phyloP scores from a whole-genome alignment of 2,797 vertebrate species.

The Trematomus bernacchii region DNA sequence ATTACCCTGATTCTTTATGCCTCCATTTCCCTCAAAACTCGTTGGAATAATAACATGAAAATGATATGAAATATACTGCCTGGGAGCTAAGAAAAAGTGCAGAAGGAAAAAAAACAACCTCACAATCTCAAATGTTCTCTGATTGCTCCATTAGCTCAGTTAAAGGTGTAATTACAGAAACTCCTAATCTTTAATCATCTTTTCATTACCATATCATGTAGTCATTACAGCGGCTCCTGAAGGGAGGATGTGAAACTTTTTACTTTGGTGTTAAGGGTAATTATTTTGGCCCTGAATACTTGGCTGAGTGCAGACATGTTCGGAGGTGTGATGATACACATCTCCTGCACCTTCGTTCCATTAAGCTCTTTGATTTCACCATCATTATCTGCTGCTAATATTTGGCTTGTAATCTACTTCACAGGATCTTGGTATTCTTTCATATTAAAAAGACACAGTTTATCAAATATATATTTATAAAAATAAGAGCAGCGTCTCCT shows the following conservation, averaged over 20 bases:
- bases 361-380: constrained; percentile 63
- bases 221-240: constrained; percentile 74
- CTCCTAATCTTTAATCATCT: constrained; percentile 85
- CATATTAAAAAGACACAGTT: constrained; percentile 3
- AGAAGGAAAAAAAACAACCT: constrained; percentile 25
- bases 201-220: constrained; percentile 83
- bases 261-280: constrained; percentile 73
- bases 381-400: constrained; percentile 47
- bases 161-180: constrained; percentile 85
- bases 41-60: constrained; percentile 26
- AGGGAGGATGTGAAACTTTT: constrained; percentile 77
- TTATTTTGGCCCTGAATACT: constrained; percentile 76
- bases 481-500: not conserved
- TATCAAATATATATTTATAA: not conserved
- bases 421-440: constrained; percentile 17
- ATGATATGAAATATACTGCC: constrained; percentile 42
- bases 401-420: constrained; percentile 36
- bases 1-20: constrained; percentile 35
- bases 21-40: constrained; percentile 30
- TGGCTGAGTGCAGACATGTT: constrained; percentile 61
- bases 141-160: constrained; percentile 77
- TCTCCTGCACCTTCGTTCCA: constrained; percentile 71
- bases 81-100: constrained; percentile 51
- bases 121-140: constrained; percentile 66
- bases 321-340: constrained; percentile 63